phyloP scores from a whole-genome alignment of 1,140 invertebrate species.

The Drosophila subobscura region DNA sequence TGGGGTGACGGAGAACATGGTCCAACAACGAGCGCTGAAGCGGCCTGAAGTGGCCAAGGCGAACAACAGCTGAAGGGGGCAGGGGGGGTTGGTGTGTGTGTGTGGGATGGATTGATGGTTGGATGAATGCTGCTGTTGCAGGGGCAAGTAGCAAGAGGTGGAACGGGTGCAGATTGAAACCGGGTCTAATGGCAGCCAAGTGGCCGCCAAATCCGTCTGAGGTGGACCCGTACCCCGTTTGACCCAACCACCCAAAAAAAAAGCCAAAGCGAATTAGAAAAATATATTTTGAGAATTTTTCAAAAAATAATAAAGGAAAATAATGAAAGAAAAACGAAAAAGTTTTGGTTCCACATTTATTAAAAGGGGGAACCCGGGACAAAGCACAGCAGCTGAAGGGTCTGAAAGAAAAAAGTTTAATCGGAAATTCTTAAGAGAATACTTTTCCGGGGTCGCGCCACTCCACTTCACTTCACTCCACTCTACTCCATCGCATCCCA shows the following conservation, averaged over 20 bases:
- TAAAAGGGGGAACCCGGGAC: no score
- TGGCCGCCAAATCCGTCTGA: slow-evolving; percentile 27
- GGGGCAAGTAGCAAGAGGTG: slow-evolving; percentile 9
- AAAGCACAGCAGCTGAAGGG: neutral
- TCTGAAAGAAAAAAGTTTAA: slow-evolving; percentile 39
- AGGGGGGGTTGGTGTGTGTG: neutral
- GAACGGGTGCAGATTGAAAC: slow-evolving; percentile 1
- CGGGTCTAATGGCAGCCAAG: slow-evolving; percentile 40
- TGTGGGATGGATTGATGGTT: no score
- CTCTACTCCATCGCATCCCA: no score
- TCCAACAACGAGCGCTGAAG: slow-evolving; percentile 21
- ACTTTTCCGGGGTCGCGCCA: slow-evolving; percentile 15
- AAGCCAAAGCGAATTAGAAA: neutral
- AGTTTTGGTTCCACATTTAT: slow-evolving; percentile 1
- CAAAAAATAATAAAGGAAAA: neutral
- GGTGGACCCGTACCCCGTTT: no score
- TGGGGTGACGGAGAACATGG: slow-evolving; percentile 5
- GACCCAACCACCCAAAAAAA: slow-evolving; percentile 6
- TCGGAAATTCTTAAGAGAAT: slow-evolving; percentile 43
- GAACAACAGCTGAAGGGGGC: slow-evolving; percentile 19
- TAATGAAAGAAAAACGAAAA: slow-evolving; percentile 2
- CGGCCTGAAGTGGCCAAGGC: slow-evolving; percentile 50
- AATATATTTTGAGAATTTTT: no score
- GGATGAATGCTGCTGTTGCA: no score
- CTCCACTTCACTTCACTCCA: no score